Conservation (phyloP, 2,113 vertebrate genomes). For the Maccullochella peelii region DNA sequence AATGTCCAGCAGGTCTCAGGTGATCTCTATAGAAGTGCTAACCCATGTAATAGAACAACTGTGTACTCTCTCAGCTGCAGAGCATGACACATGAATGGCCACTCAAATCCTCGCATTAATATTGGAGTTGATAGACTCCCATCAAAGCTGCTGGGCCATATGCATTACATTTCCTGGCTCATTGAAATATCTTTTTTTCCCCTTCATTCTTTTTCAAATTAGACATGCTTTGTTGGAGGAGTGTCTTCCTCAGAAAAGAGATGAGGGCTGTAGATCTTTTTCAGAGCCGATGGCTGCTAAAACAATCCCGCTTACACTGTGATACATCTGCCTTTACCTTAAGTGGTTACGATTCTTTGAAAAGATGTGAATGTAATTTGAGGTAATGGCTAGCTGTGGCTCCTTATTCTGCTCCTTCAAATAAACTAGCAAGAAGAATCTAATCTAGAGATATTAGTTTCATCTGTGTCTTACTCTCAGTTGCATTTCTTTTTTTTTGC, state of each 20-base stretch:
- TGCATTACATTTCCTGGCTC: conserved; percentile 84
- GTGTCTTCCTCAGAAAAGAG: conserved; percentile 54
- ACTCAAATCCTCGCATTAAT: conserved; percentile 77
- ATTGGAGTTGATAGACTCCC: conserved; percentile 79
- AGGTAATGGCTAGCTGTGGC: conserved; percentile 31
- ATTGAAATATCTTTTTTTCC: conserved; percentile 71
- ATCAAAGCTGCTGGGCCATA: conserved; percentile 78
- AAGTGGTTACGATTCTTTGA: conserved; percentile 43
- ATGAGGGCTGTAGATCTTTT: conserved; percentile 64
- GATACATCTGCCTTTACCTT: conserved; percentile 53
- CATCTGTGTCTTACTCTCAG: conserved; percentile 33
- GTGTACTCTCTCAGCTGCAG: conserved; percentile 69
- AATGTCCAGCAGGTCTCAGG: conserved; percentile 68
- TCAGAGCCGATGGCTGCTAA: conserved; percentile 43
- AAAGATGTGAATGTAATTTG: conserved; percentile 50
- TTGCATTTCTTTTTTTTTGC: conserved; percentile 49
- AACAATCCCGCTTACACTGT: conserved; percentile 62
- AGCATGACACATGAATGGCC: conserved; percentile 75
- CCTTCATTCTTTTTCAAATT: conserved; percentile 77
- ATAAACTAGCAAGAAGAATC: conserved; percentile 33
- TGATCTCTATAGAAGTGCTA: conserved; percentile 75
- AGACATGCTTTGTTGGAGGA: conserved; percentile 78
- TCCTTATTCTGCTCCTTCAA: neutral
- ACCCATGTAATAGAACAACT: conserved; percentile 77
- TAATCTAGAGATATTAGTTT: conserved; percentile 27